Evolutionary conservation across 2,888 invertebrate genomes (phyloP).

Genomic region (Tanypteryx hageni): DNA sequence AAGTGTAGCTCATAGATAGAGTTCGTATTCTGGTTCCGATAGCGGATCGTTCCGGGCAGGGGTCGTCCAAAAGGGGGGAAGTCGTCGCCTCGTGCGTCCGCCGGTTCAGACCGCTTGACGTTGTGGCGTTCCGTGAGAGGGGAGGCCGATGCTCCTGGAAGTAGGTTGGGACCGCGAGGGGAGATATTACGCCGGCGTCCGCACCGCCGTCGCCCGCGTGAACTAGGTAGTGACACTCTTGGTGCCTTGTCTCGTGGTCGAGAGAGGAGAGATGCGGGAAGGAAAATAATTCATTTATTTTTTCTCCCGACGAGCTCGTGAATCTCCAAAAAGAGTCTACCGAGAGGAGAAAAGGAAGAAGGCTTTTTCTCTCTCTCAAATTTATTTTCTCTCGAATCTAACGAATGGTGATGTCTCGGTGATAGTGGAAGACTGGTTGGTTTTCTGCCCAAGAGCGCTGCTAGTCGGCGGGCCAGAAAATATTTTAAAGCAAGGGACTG

Average conservation of each 20-base stretch:
- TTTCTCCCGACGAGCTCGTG: neutral
- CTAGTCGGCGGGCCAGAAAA: too few relatives aligned
- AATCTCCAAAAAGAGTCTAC: neutral
- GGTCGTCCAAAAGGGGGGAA: too few relatives aligned
- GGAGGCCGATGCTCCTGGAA: neutral
- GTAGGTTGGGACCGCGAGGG: neutral
- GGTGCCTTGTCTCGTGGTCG: slow-evolving; percentile 2
- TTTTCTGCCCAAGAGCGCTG: too few relatives aligned
- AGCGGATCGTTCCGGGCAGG: too few relatives aligned
- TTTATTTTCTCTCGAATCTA: neutral
- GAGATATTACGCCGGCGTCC: neutral
- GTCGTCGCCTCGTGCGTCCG: too few relatives aligned
- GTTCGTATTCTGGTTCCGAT: too few relatives aligned
- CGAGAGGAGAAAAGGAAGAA: neutral
- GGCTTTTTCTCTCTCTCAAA: too few relatives aligned
- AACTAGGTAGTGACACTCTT: neutral
- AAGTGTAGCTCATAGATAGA: too few relatives aligned
- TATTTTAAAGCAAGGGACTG: too few relatives aligned
- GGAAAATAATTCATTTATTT: neutral
- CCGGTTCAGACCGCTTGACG: neutral
- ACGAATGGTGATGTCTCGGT: neutral
- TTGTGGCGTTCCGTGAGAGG: neutral
- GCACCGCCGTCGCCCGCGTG: neutral
- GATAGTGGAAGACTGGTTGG: neutral
- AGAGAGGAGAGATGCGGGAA: neutral